Percentiles rank a stretch among this genome's conserved stretches.
Evolutionary conservation across 2,888 invertebrate genomes (phyloP).

Genomic region (Cosmia trapezina): DNA sequence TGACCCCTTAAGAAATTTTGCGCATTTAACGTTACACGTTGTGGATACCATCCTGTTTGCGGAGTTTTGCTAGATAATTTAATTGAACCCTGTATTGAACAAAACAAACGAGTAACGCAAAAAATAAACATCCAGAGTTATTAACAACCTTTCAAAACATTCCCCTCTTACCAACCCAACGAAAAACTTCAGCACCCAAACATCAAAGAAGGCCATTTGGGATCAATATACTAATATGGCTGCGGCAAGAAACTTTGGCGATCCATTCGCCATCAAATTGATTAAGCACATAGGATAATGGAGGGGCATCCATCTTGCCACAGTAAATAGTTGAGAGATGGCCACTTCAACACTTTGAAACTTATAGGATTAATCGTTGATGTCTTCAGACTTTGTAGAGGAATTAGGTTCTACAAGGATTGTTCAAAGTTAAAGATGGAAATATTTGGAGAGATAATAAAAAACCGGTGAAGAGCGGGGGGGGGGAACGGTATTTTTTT

Average conservation of each 20-base stretch:
- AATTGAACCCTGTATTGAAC: too few relatives aligned
- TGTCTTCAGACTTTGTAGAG: slow-evolving; percentile 18
- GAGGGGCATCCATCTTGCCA: slow-evolving; percentile 64
- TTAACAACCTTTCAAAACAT: slow-evolving; percentile 10
- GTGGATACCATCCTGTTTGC: too few relatives aligned
- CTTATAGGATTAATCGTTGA: slow-evolving; percentile 63
- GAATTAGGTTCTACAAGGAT: slow-evolving; percentile 23
- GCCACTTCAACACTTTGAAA: slow-evolving; percentile 60
- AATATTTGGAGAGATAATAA: not conserved
- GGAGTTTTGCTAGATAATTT: too few relatives aligned
- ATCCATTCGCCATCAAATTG: slow-evolving; percentile 63
- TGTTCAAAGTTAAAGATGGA: not conserved
- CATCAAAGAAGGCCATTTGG: slow-evolving; percentile 30
- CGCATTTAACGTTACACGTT: too few relatives aligned
- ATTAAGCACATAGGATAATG: slow-evolving; percentile 67
- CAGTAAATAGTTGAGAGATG: slow-evolving; percentile 68
- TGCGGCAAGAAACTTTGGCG: slow-evolving; percentile 61
- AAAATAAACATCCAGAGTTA: not conserved
- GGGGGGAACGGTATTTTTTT: too few relatives aligned
- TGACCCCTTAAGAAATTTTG: too few relatives aligned
- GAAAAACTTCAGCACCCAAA: slow-evolving; percentile 45
- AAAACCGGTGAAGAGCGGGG: too few relatives aligned
- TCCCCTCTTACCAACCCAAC: not conserved
- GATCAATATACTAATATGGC: slow-evolving; percentile 58
- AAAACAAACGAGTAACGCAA: not conserved